Percentiles rank a stretch among this genome's conserved stretches.
These are phyloP conservation scores for Dendronephthya gigantea DNA, from an alignment of 64 coral and sea anemone species.

Conservation along the genomic window DNA sequence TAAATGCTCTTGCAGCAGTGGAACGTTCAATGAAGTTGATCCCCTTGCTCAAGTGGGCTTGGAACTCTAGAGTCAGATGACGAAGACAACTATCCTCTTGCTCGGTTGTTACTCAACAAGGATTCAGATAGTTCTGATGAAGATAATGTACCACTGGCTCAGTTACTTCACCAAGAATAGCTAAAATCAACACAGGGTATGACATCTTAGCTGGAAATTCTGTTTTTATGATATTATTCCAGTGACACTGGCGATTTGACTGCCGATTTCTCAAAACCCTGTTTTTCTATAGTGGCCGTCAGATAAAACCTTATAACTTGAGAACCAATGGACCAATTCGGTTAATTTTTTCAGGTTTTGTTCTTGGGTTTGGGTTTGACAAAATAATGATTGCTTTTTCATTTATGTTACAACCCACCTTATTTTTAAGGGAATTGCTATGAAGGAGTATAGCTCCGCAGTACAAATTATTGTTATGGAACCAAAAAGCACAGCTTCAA, in stretches of 20 bases:
- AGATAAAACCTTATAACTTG: conserved; percentile 8
- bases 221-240: conserved; percentile 18
- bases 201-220: conserved; percentile 6
- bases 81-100: conserved; percentile 15
- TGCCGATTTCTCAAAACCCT: neutral
- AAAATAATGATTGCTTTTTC: conserved; percentile 17
- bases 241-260: conserved; percentile 14
- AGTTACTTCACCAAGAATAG: neutral
- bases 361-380: conserved; percentile 19
- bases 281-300: conserved; percentile 7
- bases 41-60: conserved; percentile 8
- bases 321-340: conserved; percentile 5
- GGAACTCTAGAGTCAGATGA: neutral
- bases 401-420: conserved; percentile 7
- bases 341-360: conserved; percentile 15
- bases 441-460: neutral
- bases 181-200: conserved; percentile 9
- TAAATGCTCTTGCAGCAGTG: conserved; percentile 6
- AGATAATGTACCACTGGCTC: conserved; percentile 17
- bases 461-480: neutral
- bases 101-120: conserved; percentile 17
- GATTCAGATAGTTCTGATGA: conserved; percentile 17
- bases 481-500: conserved; percentile 1
- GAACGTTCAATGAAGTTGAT: conserved; percentile 8
- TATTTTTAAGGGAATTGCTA: conserved; percentile 8